These are phyloP conservation scores for Shargacucullia verbasci DNA, from an alignment of 2,888 invertebrate genomes.

Conservation along the genomic window DNA sequence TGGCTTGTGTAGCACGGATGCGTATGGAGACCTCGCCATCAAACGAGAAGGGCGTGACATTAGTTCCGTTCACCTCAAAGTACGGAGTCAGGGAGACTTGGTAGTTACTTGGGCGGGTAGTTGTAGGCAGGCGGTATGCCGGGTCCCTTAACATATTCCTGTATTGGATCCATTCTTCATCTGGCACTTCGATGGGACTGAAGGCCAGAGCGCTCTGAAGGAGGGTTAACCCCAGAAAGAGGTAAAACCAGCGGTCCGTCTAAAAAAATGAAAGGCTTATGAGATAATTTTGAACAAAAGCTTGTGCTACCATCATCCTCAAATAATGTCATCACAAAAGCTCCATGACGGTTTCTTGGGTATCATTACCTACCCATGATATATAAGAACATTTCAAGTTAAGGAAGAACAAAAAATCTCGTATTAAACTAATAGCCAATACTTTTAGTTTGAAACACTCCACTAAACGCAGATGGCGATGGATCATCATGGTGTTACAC, in stretches of 20 bases:
- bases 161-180: slow-evolving; percentile 78
- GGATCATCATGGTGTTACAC: not conserved
- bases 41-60: slow-evolving; percentile 73
- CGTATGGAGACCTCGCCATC: slow-evolving; percentile 79
- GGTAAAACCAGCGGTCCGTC: slow-evolving; percentile 71
- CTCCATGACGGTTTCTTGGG: too few relatives aligned
- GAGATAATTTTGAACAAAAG: too few relatives aligned
- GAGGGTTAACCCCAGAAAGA: slow-evolving; percentile 69
- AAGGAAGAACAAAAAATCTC: too few relatives aligned
- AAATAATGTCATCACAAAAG: too few relatives aligned
- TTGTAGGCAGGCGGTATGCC: slow-evolving; percentile 81
- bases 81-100: slow-evolving; percentile 85
- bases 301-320: too few relatives aligned
- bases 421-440: too few relatives aligned
- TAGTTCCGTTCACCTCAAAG: slow-evolving; percentile 66
- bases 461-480: not conserved
- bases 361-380: too few relatives aligned
- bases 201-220: slow-evolving; percentile 68
- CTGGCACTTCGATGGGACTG: slow-evolving; percentile 74
- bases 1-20: slow-evolving; percentile 54
- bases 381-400: too few relatives aligned
- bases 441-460: too few relatives aligned
- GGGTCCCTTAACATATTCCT: slow-evolving; percentile 66
- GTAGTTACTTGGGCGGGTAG: slow-evolving; percentile 87
- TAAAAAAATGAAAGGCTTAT: slow-evolving; percentile 51